Evolutionary conservation across 2,888 invertebrate genomes (phyloP).

Genomic region (Tipula vernalis): DNA sequence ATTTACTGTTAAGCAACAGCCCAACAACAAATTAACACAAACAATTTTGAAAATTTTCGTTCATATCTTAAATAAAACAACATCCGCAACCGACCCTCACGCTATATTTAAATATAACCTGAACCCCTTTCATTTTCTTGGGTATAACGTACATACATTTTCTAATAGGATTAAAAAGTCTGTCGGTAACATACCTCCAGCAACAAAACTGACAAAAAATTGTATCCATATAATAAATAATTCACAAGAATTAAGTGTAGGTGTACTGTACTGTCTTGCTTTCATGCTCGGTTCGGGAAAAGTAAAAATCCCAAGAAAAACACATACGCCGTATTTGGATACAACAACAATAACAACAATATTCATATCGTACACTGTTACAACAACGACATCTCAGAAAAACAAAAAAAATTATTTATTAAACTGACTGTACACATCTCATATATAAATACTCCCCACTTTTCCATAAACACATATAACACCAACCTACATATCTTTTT

Average conservation of each 20-base stretch:
- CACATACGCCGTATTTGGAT: neutral
- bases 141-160: neutral
- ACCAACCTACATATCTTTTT: neutral
- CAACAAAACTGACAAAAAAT: neutral
- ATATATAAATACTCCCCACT: neutral
- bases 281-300: neutral
- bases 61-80: neutral
- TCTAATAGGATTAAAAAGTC: slow-evolving; percentile 4
- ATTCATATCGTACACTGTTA: neutral
- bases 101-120: neutral
- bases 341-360: neutral
- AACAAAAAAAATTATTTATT: neutral
- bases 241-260: neutral
- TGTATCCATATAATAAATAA: neutral
- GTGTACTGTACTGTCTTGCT: neutral
- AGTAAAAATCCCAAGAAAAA: neutral
- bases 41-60: neutral
- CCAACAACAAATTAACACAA: neutral
- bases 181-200: neutral
- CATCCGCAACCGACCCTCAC: neutral
- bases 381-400: neutral
- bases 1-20: neutral
- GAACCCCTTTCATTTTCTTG: neutral
- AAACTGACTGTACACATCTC: neutral
- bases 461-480: neutral